Percentiles rank a stretch among this genome's conserved stretches.
Evolutionary conservation across 2,113 vertebrate genomes (phyloP).

Genomic region (Astatoreochromis straeleni): DNA sequence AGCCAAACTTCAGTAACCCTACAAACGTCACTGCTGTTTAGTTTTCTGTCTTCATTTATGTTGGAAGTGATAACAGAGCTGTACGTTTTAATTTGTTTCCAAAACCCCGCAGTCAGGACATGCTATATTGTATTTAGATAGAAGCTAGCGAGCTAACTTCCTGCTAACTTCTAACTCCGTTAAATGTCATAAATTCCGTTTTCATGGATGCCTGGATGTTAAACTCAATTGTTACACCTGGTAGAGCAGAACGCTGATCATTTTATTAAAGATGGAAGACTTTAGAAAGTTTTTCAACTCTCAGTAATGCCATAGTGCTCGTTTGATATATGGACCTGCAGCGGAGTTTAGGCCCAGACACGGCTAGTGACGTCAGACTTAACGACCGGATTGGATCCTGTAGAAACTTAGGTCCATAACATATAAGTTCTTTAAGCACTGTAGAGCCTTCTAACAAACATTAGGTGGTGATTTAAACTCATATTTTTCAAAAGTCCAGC

Average conservation of each 20-base stretch:
- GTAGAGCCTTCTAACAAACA: background rate
- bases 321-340: background rate
- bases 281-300: background rate
- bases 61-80: background rate
- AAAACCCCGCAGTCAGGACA: background rate
- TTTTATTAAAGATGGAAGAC: background rate
- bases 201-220: background rate
- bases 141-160: background rate
- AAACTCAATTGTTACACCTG: background rate
- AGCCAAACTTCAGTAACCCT: background rate
- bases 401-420: background rate
- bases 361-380: background rate
- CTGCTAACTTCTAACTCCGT: background rate
- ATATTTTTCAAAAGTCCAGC: background rate
- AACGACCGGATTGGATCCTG: background rate
- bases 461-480: background rate
- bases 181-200: background rate
- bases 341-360: background rate
- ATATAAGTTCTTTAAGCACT: background rate
- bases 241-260: background rate
- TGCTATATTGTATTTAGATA: background rate
- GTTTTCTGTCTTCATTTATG: background rate
- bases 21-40: background rate
- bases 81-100: background rate
- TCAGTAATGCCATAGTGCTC: background rate